Conservation (phyloP, 2,113 vertebrate species). For the Brienomyrus longianalis region DNA sequence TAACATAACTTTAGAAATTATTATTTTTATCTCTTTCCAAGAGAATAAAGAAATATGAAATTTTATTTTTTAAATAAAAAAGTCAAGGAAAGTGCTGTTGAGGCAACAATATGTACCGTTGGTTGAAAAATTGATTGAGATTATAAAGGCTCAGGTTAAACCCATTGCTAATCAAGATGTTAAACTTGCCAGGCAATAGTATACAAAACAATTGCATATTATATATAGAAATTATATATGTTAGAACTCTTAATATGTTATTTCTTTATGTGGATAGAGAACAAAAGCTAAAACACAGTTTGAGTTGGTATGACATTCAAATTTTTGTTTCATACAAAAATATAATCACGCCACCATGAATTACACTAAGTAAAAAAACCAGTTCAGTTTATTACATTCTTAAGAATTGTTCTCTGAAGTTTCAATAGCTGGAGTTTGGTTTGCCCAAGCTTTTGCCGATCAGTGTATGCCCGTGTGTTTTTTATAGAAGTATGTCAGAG, state of each 20-base stretch:
- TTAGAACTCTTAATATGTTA: not conserved
- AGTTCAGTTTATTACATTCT: not conserved
- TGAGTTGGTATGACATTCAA: not conserved
- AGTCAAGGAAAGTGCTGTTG: too few species aligned
- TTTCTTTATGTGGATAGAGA: not conserved
- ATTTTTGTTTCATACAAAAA: not conserved
- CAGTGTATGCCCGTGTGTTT: too few species aligned
- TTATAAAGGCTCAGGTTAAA: too few species aligned
- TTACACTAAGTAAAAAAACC: not conserved
- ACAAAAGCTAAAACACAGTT: not conserved
- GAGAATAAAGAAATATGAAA: too few species aligned
- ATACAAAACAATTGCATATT: not conserved
- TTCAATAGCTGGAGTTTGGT: too few species aligned
- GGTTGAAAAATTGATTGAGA: not conserved
- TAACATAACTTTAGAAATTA: not conserved
- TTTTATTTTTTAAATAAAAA: too few species aligned
- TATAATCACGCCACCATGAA: not conserved
- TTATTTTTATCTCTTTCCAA: not conserved
- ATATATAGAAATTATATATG: not conserved
- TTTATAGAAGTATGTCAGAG: not conserved
- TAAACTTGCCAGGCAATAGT: not conserved
- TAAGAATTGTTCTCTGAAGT: not conserved
- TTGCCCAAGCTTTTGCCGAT: too few species aligned
- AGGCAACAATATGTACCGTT: too few species aligned
- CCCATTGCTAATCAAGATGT: not conserved